A percentile compares a stretch with the other conserved stretches of the same genome.
Conservation (phyloP, 2,888 invertebrate genomes). For the Calephelis perditalis region DNA sequence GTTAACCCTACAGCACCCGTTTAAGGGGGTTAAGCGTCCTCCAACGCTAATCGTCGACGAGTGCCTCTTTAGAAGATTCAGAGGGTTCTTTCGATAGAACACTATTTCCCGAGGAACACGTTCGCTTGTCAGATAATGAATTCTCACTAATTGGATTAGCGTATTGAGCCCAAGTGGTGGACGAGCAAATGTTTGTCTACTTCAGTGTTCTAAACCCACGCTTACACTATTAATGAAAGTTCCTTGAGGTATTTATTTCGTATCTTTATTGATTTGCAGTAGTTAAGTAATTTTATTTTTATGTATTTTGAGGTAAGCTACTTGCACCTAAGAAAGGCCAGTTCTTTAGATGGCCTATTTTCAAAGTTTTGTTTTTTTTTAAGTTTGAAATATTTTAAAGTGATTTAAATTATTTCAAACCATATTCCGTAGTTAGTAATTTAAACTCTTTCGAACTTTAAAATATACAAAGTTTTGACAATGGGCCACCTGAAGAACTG, state of each 20-base stretch:
- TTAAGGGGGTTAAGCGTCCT: constrained; percentile 57
- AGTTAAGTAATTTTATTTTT: no score
- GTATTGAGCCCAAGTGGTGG: constrained; percentile 43
- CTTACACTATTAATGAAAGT: neutral
- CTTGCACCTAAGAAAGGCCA: no score
- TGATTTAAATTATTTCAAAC: no score
- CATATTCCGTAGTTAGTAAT: no score
- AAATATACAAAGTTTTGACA: no score
- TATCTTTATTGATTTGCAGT: no score
- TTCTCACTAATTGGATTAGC: constrained; percentile 62
- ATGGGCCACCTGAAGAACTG: no score
- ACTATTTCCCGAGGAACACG: constrained; percentile 63
- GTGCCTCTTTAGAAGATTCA: constrained; percentile 55
- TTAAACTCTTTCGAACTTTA: no score
- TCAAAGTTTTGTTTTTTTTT: neutral
- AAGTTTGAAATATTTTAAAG: neutral
- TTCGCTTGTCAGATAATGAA: constrained; percentile 61
- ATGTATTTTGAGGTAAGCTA: no score
- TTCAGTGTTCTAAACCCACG: constrained; percentile 9
- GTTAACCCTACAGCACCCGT: constrained; percentile 47
- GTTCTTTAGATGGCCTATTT: no score
- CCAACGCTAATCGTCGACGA: constrained; percentile 62
- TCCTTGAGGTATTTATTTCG: no score
- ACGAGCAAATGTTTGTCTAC: constrained; percentile 33
- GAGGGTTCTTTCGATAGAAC: constrained; percentile 66